Conservation (phyloP, 2,113 vertebrate species). For the Jacana jacana region DNA sequence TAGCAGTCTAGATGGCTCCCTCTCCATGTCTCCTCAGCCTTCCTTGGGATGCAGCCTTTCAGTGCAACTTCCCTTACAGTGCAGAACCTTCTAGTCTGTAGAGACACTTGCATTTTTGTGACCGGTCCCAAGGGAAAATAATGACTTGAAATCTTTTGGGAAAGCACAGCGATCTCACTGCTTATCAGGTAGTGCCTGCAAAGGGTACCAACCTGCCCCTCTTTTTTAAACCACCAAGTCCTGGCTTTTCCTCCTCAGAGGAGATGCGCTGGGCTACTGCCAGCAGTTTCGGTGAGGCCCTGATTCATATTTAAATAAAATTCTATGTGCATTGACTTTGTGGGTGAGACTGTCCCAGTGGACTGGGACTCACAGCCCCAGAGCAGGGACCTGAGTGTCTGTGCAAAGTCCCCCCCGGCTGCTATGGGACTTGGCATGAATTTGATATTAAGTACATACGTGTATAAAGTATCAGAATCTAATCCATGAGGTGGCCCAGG, state of each 20-base stretch:
- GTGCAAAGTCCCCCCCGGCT: neutral
- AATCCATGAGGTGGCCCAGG: neutral
- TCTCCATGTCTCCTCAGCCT: neutral
- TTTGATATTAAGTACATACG: neutral
- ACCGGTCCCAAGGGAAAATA: neutral
- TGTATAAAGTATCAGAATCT: neutral
- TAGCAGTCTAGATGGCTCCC: neutral
- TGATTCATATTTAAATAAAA: neutral
- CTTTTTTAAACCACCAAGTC: neutral
- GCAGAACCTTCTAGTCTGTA: neutral
- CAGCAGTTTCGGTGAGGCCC: neutral
- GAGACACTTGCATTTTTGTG: neutral
- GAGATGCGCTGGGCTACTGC: neutral
- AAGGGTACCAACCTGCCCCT: neutral
- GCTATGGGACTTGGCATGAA: neutral
- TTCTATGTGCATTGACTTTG: neutral
- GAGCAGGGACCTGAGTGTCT: neutral
- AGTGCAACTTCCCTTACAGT: neutral
- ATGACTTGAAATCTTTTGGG: neutral
- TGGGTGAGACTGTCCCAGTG: neutral
- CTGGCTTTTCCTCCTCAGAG: neutral
- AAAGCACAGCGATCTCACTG: fast-evolving
- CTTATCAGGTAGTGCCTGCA: neutral
- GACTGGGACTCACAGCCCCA: neutral
- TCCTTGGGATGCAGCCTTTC: neutral